Evolutionary conservation across 30 jellyfish, hydroid and myxozoan species (phyloP).

Genomic region (Aurelia coerulea): DNA sequence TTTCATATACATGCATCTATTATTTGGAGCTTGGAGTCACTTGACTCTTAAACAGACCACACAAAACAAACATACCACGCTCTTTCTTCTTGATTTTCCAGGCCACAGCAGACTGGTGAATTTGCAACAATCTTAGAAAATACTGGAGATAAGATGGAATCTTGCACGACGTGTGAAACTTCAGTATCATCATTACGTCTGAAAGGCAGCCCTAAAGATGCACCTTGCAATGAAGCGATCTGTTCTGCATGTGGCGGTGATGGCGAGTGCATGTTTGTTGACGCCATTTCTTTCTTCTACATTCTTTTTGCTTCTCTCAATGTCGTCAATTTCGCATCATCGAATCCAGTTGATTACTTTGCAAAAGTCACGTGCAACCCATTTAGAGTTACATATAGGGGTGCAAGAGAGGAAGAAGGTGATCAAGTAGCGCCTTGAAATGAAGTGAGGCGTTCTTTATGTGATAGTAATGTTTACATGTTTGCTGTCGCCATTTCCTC

Average conservation of each 20-base stretch:
- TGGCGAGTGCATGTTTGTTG: conserved; percentile 65
- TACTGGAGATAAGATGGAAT: no score
- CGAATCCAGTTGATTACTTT: not conserved
- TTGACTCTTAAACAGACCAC: no score
- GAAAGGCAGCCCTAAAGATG: not conserved
- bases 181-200: no score
- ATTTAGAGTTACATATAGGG: no score
- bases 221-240: not conserved
- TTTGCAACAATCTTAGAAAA: not conserved
- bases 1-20: no score
- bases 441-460: no score
- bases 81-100: conserved; percentile 43
- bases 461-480: no score
- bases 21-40: no score
- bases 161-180: no score
- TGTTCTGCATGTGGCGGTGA: not conserved
- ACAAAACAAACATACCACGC: conserved; percentile 16
- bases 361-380: conserved; percentile 51
- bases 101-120: conserved; percentile 36
- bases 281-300: conserved; percentile 44
- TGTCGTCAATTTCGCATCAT: conserved; percentile 24
- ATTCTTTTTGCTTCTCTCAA: not conserved
- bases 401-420: no score
- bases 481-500: no score
- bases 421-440: no score